Evolutionary conservation across 2,797 vertebrate genomes (phyloP).

Genomic region (Pipistrellus pipistrellus): DNA sequence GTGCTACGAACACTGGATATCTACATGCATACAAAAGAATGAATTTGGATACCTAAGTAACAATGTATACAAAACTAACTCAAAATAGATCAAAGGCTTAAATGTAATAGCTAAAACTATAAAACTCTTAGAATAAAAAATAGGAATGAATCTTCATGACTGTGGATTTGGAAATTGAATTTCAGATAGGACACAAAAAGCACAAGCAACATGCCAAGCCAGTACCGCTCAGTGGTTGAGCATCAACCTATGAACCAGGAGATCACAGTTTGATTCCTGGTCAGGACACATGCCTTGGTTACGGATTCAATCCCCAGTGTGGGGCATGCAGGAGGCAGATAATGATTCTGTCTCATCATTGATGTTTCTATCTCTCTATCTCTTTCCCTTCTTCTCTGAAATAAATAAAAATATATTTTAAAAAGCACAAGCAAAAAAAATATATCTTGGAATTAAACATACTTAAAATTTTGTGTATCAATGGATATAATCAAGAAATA

Average conservation of each 20-base stretch:
- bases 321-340: too few relatives aligned
- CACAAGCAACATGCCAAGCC: not conserved
- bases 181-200: conserved; percentile 22
- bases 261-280: too few relatives aligned
- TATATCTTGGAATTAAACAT: conserved; percentile 5
- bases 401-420: too few relatives aligned
- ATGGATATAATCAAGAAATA: conserved; percentile 28
- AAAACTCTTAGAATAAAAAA: conserved; percentile 16
- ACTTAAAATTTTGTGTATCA: not conserved
- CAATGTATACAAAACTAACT: not conserved
- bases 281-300: too few relatives aligned
- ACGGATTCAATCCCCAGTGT: too few relatives aligned
- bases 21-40: not conserved
- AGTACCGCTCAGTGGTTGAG: too few relatives aligned
- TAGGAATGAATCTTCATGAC: not conserved
- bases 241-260: too few relatives aligned
- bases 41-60: conserved; percentile 22
- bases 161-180: conserved; percentile 18
- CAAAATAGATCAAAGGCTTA: not conserved
- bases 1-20: not conserved
- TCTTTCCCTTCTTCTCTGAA: too few relatives aligned
- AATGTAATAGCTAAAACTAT: not conserved
- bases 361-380: too few relatives aligned
- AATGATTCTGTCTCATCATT: too few relatives aligned
- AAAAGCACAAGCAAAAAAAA: not conserved